Base-by-base conservation (phyloP, 2,797 vertebrate genomes). In the Ctenopoma kingsleyae region DNA sequence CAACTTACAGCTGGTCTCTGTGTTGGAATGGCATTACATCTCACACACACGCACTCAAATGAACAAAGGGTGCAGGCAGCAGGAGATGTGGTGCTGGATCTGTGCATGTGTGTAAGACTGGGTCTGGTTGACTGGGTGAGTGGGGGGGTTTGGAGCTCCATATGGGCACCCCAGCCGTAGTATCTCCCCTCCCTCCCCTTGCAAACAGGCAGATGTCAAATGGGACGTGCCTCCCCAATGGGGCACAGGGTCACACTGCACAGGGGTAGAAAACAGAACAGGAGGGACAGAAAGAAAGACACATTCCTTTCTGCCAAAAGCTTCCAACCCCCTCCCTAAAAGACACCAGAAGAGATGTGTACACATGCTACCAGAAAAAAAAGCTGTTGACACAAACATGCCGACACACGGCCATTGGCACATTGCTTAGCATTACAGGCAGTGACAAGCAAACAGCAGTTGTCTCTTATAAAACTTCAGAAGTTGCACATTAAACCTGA, bases 121-220 rank as follows among this genome's bases (percentile, higher is more conserved):
- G 73, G 66, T 38, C 48, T 22, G 58, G 65, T 16, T 69, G 19
- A 71, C 50, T 77, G 47, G 54, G 49, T 30, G 55, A 58, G 41
- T 38, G 46, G 56, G 9, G 65, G 43, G 20, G 35, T 53, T 64
- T 58, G 81, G 83, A 77, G 83, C 78, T 93, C 92, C 93, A 94
- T 94, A 92, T 94, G 93, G 91, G 86, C 77, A 72, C 67, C 70
- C 81, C 76, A 64, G 60, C 78, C 73, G 53, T 63, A 44, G 35
- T 55, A 49, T 5, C 65, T 59, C 58, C 47, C 54, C 40, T 6
- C 35, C 65, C 61, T 67, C 81, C 76, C 76, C 76, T 74, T 64
- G 65, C 88, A 93, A 91, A 92, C 89, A 93, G 92, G 93, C 93
- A 95, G 94, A 94, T 94, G 94, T 94, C 93, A 94, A 90, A 94